These are phyloP conservation scores for Bedellia somnulentella DNA, from an alignment of 2,888 invertebrate genomes.

Conservation along the genomic window DNA sequence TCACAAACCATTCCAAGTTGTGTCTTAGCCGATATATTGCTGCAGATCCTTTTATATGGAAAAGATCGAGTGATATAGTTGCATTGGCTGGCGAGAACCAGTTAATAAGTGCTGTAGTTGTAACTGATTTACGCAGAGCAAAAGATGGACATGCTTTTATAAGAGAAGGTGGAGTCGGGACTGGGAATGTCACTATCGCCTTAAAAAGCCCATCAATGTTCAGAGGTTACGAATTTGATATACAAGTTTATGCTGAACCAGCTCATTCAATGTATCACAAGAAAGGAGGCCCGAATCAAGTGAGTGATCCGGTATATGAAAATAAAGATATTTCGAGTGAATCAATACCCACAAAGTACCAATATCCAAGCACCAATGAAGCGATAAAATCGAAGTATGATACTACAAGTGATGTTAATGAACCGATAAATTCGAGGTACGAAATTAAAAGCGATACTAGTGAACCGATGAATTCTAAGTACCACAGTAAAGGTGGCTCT, in stretches of 20 bases:
- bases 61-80: constrained; percentile 26
- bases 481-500: too few species aligned
- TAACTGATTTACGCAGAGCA: constrained; percentile 33
- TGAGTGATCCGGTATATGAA: too few species aligned
- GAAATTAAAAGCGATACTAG: too few species aligned
- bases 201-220: constrained; percentile 35
- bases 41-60: constrained; percentile 42
- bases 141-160: constrained; percentile 34
- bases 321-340: too few species aligned
- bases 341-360: too few species aligned
- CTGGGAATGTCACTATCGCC: constrained; percentile 28
- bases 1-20: too few species aligned
- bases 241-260: constrained; percentile 30
- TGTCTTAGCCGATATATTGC: too few species aligned
- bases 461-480: too few species aligned
- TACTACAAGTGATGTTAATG: too few species aligned
- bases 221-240: constrained; percentile 35
- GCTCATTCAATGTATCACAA: constrained; percentile 18
- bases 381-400: too few species aligned
- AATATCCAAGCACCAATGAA: too few species aligned
- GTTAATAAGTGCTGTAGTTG: constrained; percentile 29
- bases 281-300: constrained; percentile 21
- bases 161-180: constrained; percentile 33
- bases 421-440: too few species aligned
- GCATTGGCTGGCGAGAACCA: constrained; percentile 26